Evolutionary conservation across 2,888 invertebrate species (phyloP).

Genomic region (Epirrhoe alternata): DNA sequence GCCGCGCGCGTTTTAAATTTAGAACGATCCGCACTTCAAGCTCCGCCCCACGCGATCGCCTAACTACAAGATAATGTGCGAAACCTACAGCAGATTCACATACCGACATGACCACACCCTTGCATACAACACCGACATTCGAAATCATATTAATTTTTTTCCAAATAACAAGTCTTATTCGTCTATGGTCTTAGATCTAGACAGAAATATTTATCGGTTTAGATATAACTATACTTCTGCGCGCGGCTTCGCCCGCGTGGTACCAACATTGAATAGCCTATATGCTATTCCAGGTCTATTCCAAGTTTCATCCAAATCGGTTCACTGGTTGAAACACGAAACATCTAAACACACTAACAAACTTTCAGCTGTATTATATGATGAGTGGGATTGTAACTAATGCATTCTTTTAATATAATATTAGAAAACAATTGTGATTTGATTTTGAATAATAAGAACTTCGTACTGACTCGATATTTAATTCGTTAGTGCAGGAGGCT

Average conservation of each 20-base stretch:
- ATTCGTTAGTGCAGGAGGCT: constrained; percentile 6
- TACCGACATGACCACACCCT: constrained; percentile 52
- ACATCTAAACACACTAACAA: no score
- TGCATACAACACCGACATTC: constrained; percentile 12
- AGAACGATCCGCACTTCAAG: constrained; percentile 82
- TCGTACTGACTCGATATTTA: not conserved
- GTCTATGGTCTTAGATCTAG: not conserved
- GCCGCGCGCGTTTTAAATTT: constrained; percentile 84
- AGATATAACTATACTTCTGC: no score
- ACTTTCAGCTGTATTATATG: no score
- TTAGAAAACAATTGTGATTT: no score
- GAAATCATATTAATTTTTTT: not conserved
- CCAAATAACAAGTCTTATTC: not conserved
- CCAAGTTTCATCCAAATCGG: no score
- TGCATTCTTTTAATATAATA: not conserved
- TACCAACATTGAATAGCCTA: no score
- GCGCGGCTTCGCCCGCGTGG: no score
- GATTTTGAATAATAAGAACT: not conserved
- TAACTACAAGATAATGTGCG: constrained; percentile 67
- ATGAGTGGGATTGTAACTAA: no score
- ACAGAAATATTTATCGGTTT: not conserved
- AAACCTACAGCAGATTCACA: constrained; percentile 62
- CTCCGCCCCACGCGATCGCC: constrained; percentile 77
- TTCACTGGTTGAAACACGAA: no score
- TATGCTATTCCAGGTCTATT: no score